Evolutionary conservation across 1,140 invertebrate species (phyloP).

Genomic region (Calycopis cecrops): DNA sequence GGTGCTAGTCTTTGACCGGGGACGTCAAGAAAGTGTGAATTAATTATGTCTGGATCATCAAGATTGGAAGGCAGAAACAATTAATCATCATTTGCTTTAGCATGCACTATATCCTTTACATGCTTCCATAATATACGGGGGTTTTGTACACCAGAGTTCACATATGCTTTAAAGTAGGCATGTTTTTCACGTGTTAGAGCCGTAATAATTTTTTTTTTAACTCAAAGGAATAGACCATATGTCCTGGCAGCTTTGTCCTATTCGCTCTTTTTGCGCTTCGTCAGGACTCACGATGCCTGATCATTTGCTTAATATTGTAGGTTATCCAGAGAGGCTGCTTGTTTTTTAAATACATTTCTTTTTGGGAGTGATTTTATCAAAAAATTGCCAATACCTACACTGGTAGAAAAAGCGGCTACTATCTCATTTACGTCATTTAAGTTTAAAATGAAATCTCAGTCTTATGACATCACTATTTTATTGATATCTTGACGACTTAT

Average conservation of each 20-base stretch:
- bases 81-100: not conserved
- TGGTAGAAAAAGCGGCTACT: slow-evolving; percentile 1
- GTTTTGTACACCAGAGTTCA: too few relatives aligned
- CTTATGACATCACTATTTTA: not conserved
- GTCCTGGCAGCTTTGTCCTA: not conserved
- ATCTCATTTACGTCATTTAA: too few relatives aligned
- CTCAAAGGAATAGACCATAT: slow-evolving; percentile 10
- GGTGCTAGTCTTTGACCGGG: too few relatives aligned
- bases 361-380: slow-evolving; percentile 5
- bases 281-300: slow-evolving; percentile 15
- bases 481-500: too few relatives aligned
- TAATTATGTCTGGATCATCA: not conserved
- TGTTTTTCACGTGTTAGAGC: too few relatives aligned
- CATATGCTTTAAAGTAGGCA: too few relatives aligned
- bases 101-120: not conserved
- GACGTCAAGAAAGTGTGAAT: not conserved
- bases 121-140: slow-evolving; percentile 5
- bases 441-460: slow-evolving; percentile 10
- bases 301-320: slow-evolving; percentile 17
- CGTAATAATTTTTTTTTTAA: not conserved
- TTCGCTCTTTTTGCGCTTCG: slow-evolving; percentile 8
- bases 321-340: slow-evolving; percentile 3
- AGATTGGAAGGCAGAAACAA: not conserved
- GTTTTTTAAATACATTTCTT: not conserved
- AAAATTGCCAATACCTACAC: not conserved